Conservation (phyloP, 2,113 vertebrate genomes). For the Eurystomus gularis region DNA sequence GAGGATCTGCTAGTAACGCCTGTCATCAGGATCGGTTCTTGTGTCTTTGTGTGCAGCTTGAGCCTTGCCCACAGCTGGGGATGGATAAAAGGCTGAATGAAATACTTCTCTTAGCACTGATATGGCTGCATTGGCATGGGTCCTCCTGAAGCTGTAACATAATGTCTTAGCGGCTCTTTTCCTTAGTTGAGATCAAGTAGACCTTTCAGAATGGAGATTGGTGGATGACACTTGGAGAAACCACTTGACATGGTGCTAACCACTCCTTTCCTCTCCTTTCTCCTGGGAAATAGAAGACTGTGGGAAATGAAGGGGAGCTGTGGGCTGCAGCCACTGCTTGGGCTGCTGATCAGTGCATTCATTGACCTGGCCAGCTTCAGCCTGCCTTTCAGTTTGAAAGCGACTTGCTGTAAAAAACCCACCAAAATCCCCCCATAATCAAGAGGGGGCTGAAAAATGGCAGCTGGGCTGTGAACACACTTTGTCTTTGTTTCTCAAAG, state of each 20-base stretch:
- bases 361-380: background rate
- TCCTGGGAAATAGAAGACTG: background rate
- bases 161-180: background rate
- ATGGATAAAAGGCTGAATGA: background rate
- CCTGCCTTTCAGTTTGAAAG: background rate
- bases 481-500: background rate
- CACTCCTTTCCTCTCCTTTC: background rate
- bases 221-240: background rate
- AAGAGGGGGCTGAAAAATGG: background rate
- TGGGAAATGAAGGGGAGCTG: background rate
- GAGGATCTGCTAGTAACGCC: background rate
- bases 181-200: background rate
- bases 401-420: background rate
- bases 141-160: background rate
- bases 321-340: background rate
- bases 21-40: background rate
- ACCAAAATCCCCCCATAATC: background rate
- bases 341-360: background rate
- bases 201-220: background rate
- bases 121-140: background rate
- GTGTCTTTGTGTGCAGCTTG: background rate
- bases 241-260: accelerated
- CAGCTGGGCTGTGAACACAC: background rate
- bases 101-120: background rate
- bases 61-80: background rate